Percentiles rank a stretch among this genome's conserved stretches.
phyloP scores from a whole-genome alignment of 2,888 invertebrate genomes.

The Muschampia plurimacula region DNA sequence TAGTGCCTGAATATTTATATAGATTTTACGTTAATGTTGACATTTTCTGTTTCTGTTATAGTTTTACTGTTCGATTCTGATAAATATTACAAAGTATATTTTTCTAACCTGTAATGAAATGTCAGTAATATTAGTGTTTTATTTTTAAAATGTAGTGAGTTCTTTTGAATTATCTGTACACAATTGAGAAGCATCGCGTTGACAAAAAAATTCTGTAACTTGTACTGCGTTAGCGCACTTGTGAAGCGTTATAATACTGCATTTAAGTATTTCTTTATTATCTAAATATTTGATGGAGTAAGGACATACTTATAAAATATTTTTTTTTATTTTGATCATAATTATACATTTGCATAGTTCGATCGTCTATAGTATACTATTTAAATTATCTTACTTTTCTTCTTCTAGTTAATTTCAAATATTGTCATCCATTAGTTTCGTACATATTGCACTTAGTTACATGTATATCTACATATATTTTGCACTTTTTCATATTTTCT shows the following conservation, averaged over 20 bases:
- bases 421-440: too few species aligned
- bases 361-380: too few species aligned
- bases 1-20: slow-evolving; percentile 19
- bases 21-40: slow-evolving; percentile 7
- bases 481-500: too few species aligned
- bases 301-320: too few species aligned
- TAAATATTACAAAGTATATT: neutral
- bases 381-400: too few species aligned
- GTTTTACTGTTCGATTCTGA: slow-evolving; percentile 6
- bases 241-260: neutral
- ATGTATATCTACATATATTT: too few species aligned
- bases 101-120: neutral
- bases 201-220: neutral
- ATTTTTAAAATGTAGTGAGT: neutral
- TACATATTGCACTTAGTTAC: too few species aligned
- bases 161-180: neutral
- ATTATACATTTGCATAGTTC: too few species aligned
- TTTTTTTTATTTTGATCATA: too few species aligned
- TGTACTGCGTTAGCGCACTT: neutral
- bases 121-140: neutral
- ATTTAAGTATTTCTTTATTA: neutral
- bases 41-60: slow-evolving; percentile 7
- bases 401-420: too few species aligned
- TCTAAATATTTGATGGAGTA: too few species aligned
- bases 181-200: neutral